Evolutionary conservation across 2,113 vertebrate species (phyloP).

Genomic region (Festucalex cinctus): DNA sequence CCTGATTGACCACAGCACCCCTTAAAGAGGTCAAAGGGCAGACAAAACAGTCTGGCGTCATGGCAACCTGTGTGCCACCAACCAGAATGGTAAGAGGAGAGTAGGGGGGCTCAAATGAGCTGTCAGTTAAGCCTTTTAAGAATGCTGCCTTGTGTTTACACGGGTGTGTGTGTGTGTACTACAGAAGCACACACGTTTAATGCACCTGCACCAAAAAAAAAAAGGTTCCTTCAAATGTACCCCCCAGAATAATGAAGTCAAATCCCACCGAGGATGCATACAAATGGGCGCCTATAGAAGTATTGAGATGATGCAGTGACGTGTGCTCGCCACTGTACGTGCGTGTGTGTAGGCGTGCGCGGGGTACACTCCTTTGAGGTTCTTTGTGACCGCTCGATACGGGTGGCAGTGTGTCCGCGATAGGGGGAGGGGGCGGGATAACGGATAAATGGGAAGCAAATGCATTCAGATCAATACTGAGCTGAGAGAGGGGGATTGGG

Average conservation of each 20-base stretch:
- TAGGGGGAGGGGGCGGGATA: slow-evolving; percentile 43
- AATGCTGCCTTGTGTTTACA: slow-evolving; percentile 53
- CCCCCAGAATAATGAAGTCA: slow-evolving; percentile 44
- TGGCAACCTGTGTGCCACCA: slow-evolving; percentile 78
- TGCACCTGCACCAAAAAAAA: slow-evolving; percentile 57
- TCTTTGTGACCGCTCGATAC: slow-evolving; percentile 68
- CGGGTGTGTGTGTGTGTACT: slow-evolving; percentile 31
- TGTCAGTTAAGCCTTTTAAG: slow-evolving; percentile 68
- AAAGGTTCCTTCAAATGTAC: slow-evolving; percentile 46
- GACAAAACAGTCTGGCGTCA: slow-evolving; percentile 83
- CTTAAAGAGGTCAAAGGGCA: slow-evolving; percentile 80
- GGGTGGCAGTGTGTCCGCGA: slow-evolving; percentile 44
- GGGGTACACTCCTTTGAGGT: slow-evolving; percentile 47
- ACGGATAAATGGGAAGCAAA: slow-evolving; percentile 75
- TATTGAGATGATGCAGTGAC: slow-evolving; percentile 13
- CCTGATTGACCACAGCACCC: slow-evolving; percentile 80
- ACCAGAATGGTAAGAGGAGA: slow-evolving; percentile 55
- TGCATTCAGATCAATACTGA: slow-evolving; percentile 78
- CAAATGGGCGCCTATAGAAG: slow-evolving; percentile 31
- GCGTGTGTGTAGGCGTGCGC: slow-evolving; percentile 14
- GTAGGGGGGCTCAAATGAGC: slow-evolving; percentile 45
- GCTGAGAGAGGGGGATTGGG: slow-evolving; percentile 62
- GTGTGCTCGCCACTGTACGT: slow-evolving; percentile 11
- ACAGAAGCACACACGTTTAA: slow-evolving; percentile 26
- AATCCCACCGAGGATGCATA: slow-evolving; percentile 40